Percentiles rank a stretch among this genome's conserved stretches.
Conservation (phyloP, 2,113 vertebrate species). For the Ursus arctos region DNA sequence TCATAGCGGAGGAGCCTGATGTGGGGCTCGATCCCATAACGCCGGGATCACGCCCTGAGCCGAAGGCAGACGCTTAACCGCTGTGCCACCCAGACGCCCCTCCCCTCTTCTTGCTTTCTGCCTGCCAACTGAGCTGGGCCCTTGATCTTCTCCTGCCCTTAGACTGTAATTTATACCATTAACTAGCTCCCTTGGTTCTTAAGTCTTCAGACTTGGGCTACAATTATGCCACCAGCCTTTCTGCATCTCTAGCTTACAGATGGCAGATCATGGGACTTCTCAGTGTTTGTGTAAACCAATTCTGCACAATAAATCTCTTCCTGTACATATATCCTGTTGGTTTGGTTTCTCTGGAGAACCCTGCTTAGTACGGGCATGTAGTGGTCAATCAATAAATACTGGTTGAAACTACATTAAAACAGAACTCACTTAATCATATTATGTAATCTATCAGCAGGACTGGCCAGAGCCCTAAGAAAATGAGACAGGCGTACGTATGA, state of each 20-base stretch:
- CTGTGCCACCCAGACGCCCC: too few relatives aligned
- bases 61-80: too few relatives aligned
- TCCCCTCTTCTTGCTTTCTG: not conserved
- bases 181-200: not conserved
- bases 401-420: not conserved
- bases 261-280: not conserved
- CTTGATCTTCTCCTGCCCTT: not conserved
- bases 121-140: not conserved
- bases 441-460: not conserved
- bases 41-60: too few relatives aligned
- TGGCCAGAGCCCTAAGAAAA: not conserved
- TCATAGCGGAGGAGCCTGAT: too few relatives aligned
- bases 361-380: not conserved
- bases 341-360: not conserved
- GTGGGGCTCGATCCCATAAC: too few relatives aligned
- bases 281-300: not conserved
- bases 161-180: not conserved
- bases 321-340: not conserved
- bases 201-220: not conserved
- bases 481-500: rapidly evolving
- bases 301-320: not conserved
- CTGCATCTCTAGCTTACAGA: not conserved
- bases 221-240: not conserved
- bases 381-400: not conserved
- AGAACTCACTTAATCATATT: not conserved